Evolutionary conservation across 2,113 vertebrate species (phyloP).

Genomic region (Erpornis zantholeuca): DNA sequence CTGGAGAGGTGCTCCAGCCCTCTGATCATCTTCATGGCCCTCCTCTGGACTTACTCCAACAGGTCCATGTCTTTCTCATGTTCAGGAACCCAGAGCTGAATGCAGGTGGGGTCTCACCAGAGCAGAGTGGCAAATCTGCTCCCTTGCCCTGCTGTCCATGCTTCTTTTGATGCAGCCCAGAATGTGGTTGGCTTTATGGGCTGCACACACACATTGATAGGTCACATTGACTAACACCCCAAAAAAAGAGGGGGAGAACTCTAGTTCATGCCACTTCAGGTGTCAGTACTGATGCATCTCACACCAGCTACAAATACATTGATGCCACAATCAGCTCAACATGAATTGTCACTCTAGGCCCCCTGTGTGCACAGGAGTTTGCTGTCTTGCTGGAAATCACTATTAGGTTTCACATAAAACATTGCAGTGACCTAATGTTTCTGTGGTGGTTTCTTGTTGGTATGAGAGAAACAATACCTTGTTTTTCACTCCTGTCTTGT

Average conservation of each 20-base stretch:
- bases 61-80: background rate
- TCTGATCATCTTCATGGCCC: background rate
- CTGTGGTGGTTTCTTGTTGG: background rate
- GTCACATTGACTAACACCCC: background rate
- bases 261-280: background rate
- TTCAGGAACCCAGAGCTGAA: background rate
- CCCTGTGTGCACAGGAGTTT: background rate
- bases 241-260: background rate
- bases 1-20: background rate
- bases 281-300: background rate
- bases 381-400: rapidly evolving
- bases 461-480: background rate
- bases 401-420: background rate
- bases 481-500: background rate
- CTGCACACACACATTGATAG: background rate
- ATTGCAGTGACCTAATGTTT: background rate
- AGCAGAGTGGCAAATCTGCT: background rate
- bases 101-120: background rate
- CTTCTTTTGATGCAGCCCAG: background rate
- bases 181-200: background rate
- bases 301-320: too few species aligned
- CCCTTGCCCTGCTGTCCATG: background rate
- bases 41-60: background rate
- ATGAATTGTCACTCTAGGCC: rapidly evolving
- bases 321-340: background rate